Evolutionary conservation across 2,888 invertebrate genomes (phyloP), one percentile per base, ranked within the genome.

Genomic region (Cyclophora punctaria): DNA sequence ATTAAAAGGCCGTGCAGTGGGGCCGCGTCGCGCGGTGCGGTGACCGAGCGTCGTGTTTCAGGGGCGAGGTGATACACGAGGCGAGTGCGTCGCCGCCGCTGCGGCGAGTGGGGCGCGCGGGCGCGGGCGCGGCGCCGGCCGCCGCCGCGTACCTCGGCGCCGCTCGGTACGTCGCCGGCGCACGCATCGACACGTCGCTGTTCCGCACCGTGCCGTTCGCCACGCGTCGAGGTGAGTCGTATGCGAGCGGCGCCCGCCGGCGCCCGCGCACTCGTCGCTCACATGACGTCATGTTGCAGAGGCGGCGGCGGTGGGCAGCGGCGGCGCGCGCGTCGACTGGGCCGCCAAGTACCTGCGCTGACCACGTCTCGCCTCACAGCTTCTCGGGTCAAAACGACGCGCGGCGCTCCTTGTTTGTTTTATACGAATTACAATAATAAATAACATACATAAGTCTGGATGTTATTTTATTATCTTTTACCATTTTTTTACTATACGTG

Each of bases 161-260:
- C 58, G 92, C 95, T 60, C 90, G 96, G 68, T 96, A 95, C 79
- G 92, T 95, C 61, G 93, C 94, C 55, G 95, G 95, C 53, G 85
- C 83, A 4, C 71, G 85, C 45, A 83, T 88, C 56, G 89, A 89
- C 67, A 88, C 88, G 3, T 80, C 88, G 6, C 72, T 89, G 46
- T 89, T 89, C 66, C 81, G 81, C 5, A 69, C 80, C 51, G 63
- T 84, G n/a, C 74, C 80, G n/a, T 64, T 81, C 34, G 74, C 79
- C 35, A 55, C 83, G 20, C 80, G 82, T 56, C 71, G 78, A 62
- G 82, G 87, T 85, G 63, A 52, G 58, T 42, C 20, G 20, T 34
- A 44, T 41, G 41, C 45, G 34, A 7, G 5, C 6, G 35, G 4
- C 40, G 35, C 3, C 6, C 35, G 5, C 35, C 5, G 6, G n/a